These are phyloP conservation scores for Eurystomus glaucurus DNA, from an alignment of 2,797 vertebrate genomes.

Conservation along the genomic window DNA sequence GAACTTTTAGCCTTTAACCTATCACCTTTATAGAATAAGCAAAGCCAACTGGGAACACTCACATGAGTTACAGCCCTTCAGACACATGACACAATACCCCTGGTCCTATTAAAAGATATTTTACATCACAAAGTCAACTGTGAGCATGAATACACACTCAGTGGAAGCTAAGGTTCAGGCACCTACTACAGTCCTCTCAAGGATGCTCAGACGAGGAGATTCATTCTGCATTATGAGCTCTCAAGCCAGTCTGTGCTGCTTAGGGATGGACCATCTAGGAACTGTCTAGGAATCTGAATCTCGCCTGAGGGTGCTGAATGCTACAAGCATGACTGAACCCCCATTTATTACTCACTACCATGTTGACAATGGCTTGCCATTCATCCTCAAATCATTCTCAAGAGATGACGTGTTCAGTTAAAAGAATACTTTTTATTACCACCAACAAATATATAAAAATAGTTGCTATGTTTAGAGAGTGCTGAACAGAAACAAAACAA, in stretches of 20 bases:
- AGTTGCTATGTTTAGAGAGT: conserved; percentile 34
- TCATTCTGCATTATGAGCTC: not conserved
- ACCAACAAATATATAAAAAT: conserved; percentile 18
- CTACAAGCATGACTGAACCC: not conserved
- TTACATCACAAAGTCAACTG: not conserved
- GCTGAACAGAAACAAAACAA: conserved; percentile 35
- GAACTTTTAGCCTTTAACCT: not conserved
- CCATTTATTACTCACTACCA: not conserved
- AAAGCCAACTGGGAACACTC: not conserved
- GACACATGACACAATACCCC: not conserved
- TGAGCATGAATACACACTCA: not conserved
- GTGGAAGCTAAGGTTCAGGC: not conserved
- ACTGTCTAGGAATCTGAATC: not conserved
- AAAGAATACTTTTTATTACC: not conserved
- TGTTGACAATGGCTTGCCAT: not conserved
- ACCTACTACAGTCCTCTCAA: not conserved
- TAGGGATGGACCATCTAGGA: not conserved
- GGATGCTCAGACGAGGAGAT: not conserved
- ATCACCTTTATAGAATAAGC: not conserved
- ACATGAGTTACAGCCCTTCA: not conserved
- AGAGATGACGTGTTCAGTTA: not conserved
- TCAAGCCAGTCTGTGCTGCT: not conserved
- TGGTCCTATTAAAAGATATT: not conserved
- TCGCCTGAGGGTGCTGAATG: accelerated
- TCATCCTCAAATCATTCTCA: conserved; percentile 3